These are phyloP conservation scores for Pollenia angustigena DNA, from an alignment of 2,888 invertebrate species.

Conservation along the genomic window DNA sequence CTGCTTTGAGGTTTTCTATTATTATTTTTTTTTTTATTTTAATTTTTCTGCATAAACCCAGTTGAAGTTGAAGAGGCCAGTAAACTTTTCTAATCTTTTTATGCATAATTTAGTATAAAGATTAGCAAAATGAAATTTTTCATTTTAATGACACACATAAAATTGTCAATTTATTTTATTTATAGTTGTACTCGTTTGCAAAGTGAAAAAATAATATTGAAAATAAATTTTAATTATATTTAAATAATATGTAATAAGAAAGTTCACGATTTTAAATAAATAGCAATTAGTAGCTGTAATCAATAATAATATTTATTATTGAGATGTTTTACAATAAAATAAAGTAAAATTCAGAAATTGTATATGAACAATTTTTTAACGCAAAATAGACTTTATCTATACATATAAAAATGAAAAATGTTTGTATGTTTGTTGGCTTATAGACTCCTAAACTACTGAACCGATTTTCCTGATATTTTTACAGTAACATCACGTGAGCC, in stretches of 20 bases:
- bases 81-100: conserved; percentile 66
- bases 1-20: conserved; percentile 30
- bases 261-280: conserved; percentile 12
- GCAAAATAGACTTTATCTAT: no score
- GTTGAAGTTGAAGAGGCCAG: conserved; percentile 40
- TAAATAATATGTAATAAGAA: neutral
- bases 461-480: no score
- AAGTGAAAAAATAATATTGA: neutral
- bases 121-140: conserved; percentile 42
- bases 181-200: neutral
- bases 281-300: conserved; percentile 5
- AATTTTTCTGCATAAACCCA: conserved; percentile 29
- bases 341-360: no score
- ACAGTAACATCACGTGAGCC: no score
- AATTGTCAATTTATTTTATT: conserved; percentile 5
- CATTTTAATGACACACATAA: conserved; percentile 24
- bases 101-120: conserved; percentile 57
- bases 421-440: no score
- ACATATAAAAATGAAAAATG: no score
- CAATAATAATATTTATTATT: no score
- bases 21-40: conserved; percentile 3
- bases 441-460: no score
- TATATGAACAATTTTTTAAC: no score
- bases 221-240: conserved; percentile 48
- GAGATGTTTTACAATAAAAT: no score